Evolutionary conservation across 2,113 vertebrate species (phyloP), one percentile per base, ranked within the genome.

Genomic region (Micromys minutus): DNA sequence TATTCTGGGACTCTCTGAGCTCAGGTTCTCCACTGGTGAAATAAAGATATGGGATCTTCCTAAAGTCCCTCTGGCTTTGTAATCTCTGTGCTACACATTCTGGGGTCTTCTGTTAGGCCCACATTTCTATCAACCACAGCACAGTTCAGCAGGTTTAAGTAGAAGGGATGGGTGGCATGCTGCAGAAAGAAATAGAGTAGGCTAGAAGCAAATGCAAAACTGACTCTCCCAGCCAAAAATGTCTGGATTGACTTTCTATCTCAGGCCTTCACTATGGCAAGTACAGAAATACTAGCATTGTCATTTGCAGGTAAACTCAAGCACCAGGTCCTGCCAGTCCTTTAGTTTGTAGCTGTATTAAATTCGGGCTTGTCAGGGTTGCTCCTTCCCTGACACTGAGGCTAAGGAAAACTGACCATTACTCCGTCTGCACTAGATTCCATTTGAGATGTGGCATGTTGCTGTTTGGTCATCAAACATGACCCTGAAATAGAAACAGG

Each of bases 221-320:
- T 21, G 42, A 61, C 75, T 93, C 50, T 45, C 42, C 79, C 9
- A 29, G 69, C 3, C 4, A 7, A 74, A 95, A 74, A 55, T 39
- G 81, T 79, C 84, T 31, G 39, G 47, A 16, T 63, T 92, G 88
- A 34, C 90, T 96, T 96, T 89, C 76, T 67, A 15, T 94, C 90
- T 87, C 47, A 47, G 89, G 21, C 0, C n/a, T 42, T 89, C 5
- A 0, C 80, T 85, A 79, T 87, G 36, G 79, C 36, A 72, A 87
- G 91, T 55, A 52, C 36, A 50, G 85, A 84, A 76, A 79, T 87
- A 47, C 42, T 36, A 83, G 83, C 69, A 3, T 9, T 19, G 19
- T 88, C 57, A 47, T 65, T 85, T 95, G 26, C 55, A 77, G 88
- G 72, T 61, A 55, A 85, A 57, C 94, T 39, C 36, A 21, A 59